Base-by-base conservation (phyloP, 92 coral and sea anemone species). In the Porites cylindrica region DNA sequence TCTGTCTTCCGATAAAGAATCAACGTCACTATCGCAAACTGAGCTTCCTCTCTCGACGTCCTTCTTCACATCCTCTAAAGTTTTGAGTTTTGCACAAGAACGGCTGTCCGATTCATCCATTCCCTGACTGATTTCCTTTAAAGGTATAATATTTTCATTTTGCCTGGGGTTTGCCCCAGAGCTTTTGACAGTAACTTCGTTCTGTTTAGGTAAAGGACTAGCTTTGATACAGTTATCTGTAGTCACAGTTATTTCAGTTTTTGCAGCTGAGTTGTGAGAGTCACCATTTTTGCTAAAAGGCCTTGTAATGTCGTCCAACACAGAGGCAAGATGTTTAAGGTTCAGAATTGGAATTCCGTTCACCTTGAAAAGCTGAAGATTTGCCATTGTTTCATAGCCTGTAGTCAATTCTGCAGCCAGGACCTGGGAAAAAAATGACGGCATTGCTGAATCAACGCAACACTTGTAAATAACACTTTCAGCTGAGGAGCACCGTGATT, bases 381-480 rank as follows among this genome's bases (percentile, higher is more conserved):
- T 94, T 38, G 98, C 84, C 85, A 95, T 90, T 62, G 90, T 95
- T 68, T 95, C 98, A 82, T 95, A 95, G 67, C 96, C 98, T 32
- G 96, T 95, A 20, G 98, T 95, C 64, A 95, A 85, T 85, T 93
- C 96, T 1, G 98, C 93, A 10, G 98, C 98, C 13, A 95, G 93
- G 18, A 95, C 95, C 98, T 95, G 75, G 19, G 76, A 84, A 64
- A 11, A 14, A 79, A 72, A 79, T 29, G 32, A 59, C 19, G 0
- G 29, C 4, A 64, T 29, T 6, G 8, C 32, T 23, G 32, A 13
- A 23, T 23, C 24, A 10, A 14, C 38, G 14, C 18, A 32, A 72
- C 38, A 67, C 11, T 67, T n/a, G 19, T 24, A 70, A 70, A 10
- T 11, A 4, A 21, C 47, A 38, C 47, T 38, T 38, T 3, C 47